These are phyloP conservation scores for Drosophila jambulina DNA, from an alignment of 1,140 invertebrate species.

Conservation along the genomic window DNA sequence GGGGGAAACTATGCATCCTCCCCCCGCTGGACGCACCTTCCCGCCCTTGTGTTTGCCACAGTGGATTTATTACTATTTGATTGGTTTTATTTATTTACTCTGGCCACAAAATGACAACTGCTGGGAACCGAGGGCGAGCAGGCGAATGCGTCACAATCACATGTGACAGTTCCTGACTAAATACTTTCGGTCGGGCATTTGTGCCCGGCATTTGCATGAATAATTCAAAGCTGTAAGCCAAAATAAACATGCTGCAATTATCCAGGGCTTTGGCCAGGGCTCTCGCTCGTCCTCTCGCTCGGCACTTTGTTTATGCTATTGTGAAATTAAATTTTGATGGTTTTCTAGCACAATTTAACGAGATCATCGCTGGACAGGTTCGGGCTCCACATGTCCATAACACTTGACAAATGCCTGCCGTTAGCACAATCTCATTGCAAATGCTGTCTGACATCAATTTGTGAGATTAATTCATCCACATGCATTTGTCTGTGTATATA, in stretches of 20 bases:
- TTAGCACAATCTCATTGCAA: slow-evolving; percentile 53
- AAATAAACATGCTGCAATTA: slow-evolving; percentile 68
- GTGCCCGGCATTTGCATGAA: slow-evolving; percentile 52
- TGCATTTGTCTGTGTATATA: slow-evolving; percentile 24
- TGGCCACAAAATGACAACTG: slow-evolving; percentile 66
- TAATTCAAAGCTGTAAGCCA: slow-evolving; percentile 60
- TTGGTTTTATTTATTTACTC: slow-evolving; percentile 67
- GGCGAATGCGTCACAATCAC: slow-evolving; percentile 46
- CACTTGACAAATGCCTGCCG: slow-evolving; percentile 59
- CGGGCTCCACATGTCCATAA: slow-evolving; percentile 16
- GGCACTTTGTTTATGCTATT: slow-evolving; percentile 42
- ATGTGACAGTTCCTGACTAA: slow-evolving; percentile 67
- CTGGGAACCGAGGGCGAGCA: slow-evolving; percentile 5
- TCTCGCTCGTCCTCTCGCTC: background rate
- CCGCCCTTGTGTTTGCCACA: slow-evolving; percentile 12
- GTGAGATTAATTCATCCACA: slow-evolving; percentile 50
- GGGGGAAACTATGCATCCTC: slow-evolving; percentile 9
- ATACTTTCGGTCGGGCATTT: slow-evolving; percentile 56
- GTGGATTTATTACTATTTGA: slow-evolving; percentile 63
- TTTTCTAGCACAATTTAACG: slow-evolving; percentile 50
- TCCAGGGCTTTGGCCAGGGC: slow-evolving; percentile 27
- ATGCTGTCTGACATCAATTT: slow-evolving; percentile 58
- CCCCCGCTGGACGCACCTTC: slow-evolving; percentile 16
- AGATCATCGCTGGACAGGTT: slow-evolving; percentile 24
- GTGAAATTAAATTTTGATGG: slow-evolving; percentile 68